A percentile compares a stretch with the other conserved stretches of the same genome.
Conservation (phyloP, 2,113 vertebrate genomes). For the Mandrillus leucophaeus region DNA sequence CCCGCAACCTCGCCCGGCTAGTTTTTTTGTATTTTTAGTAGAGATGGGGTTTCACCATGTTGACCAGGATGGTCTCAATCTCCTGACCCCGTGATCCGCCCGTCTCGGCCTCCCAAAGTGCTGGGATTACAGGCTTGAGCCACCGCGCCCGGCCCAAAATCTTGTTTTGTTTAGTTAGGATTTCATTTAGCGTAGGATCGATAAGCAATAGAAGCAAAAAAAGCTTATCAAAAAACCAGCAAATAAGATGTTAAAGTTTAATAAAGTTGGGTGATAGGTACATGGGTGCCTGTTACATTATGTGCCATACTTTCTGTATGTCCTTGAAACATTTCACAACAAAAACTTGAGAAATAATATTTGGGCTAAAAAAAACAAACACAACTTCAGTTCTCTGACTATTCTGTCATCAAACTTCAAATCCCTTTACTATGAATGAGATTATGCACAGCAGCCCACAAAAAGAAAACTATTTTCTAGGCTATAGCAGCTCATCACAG, state of each 20-base stretch:
- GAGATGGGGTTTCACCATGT: no score
- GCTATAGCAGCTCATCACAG: not conserved
- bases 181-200: not conserved
- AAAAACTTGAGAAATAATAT: not conserved
- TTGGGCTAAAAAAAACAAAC: not conserved
- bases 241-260: not conserved
- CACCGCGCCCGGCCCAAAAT: not conserved
- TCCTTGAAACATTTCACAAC: not conserved
- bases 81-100: no score
- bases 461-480: not conserved
- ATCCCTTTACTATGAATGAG: not conserved
- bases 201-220: not conserved
- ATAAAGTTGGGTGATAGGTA: not conserved
- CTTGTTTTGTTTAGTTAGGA: not conserved
- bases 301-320: not conserved
- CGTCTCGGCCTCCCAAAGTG: no score
- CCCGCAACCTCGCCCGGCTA: no score
- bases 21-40: no score
- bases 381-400: slow-evolving; percentile 5
- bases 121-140: no score
- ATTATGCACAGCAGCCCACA: not conserved
- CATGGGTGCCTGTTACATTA: not conserved
- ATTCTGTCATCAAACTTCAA: not conserved
- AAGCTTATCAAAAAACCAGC: not conserved
- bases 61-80: no score